A percentile compares a stretch with the other conserved stretches of the same genome.
These are phyloP conservation scores for Poecilia latipinna DNA, from an alignment of 2,113 vertebrate species.

Conservation along the genomic window DNA sequence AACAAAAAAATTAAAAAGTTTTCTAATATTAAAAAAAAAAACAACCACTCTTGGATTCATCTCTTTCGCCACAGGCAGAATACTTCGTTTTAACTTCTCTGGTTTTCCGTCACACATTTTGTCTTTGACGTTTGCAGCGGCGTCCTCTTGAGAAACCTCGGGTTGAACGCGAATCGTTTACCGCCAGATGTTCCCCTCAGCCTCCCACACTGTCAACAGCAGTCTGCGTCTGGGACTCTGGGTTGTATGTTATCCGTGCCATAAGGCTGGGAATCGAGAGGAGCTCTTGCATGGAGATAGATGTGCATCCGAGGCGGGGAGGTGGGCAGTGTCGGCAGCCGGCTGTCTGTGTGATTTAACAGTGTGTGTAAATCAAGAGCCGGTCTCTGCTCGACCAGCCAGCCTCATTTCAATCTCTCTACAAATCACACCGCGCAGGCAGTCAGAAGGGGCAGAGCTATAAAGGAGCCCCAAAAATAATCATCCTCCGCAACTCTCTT, in stretches of 20 bases:
- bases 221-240: constrained; percentile 24
- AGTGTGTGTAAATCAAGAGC: constrained; percentile 73
- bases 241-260: constrained; percentile 47
- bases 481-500: constrained; percentile 68
- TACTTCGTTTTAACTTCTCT: constrained; percentile 30
- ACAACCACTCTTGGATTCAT: neutral
- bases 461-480: constrained; percentile 74
- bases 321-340: constrained; percentile 60
- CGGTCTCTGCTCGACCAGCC: constrained; percentile 65
- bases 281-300: constrained; percentile 61
- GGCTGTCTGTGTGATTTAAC: constrained; percentile 79
- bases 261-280: constrained; percentile 51
- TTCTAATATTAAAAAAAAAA: neutral
- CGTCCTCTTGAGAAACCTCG: constrained; percentile 21
- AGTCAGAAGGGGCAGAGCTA: constrained; percentile 46
- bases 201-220: constrained; percentile 45
- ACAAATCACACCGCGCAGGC: constrained; percentile 75
- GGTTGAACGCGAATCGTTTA: constrained; percentile 49
- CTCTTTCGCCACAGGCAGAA: constrained; percentile 19
- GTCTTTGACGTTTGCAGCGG: constrained; percentile 18
- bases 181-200: constrained; percentile 35
- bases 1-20: neutral
- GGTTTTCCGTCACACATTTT: constrained; percentile 25
- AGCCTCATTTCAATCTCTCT: constrained; percentile 77
- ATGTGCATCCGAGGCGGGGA: constrained; percentile 57